These are phyloP conservation scores for Metopolophium dirhodum DNA, from an alignment of 1,140 invertebrate species.

Conservation along the genomic window DNA sequence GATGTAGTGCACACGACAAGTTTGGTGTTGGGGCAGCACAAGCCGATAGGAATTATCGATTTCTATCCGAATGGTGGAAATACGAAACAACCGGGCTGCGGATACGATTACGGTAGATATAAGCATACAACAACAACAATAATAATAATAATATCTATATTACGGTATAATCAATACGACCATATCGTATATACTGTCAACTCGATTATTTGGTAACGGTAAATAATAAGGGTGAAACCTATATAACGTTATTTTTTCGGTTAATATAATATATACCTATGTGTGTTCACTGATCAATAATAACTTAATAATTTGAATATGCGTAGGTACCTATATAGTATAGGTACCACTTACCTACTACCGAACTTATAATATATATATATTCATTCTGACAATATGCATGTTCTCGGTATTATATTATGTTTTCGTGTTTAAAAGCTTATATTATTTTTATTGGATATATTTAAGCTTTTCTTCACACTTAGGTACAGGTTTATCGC, in stretches of 20 bases:
- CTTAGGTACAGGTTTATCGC: too few relatives aligned
- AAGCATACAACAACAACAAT: not conserved
- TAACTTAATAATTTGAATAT: not conserved
- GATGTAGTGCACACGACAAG: constrained; percentile 76
- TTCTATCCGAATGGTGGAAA: constrained; percentile 81
- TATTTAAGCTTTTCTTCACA: too few relatives aligned
- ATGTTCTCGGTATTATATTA: too few relatives aligned
- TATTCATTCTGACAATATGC: too few relatives aligned
- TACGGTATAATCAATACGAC: not conserved
- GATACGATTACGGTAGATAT: not conserved
- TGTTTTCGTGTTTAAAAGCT: too few relatives aligned
- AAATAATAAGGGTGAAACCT: too few relatives aligned
- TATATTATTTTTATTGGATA: too few relatives aligned
- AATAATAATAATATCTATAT: not conserved
- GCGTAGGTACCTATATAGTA: not conserved
- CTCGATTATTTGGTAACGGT: not conserved
- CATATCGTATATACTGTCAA: not conserved
- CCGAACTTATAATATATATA: not conserved
- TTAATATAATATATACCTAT: not conserved
- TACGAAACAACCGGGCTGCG: constrained; percentile 68
- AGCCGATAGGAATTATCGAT: constrained; percentile 73
- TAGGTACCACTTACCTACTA: too few relatives aligned
- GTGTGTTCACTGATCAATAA: not conserved
- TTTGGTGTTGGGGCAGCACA: constrained; percentile 65
- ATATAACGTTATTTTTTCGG: too few relatives aligned